Base-by-base conservation (phyloP, 2,797 vertebrate species). In the Catharus ustulatus region DNA sequence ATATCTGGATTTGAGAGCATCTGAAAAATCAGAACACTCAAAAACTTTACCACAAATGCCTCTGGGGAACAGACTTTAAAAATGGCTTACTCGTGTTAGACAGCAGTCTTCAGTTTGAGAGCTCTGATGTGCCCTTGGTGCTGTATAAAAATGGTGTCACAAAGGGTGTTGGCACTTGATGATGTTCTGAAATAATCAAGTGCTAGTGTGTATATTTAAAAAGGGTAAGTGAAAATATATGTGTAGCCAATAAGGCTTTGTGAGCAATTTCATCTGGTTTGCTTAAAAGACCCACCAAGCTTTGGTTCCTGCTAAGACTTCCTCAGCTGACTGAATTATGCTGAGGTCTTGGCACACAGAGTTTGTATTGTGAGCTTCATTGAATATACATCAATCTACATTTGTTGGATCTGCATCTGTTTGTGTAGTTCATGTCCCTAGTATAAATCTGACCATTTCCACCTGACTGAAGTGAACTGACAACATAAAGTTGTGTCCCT, bases 81-180 rank as follows among this genome's bases (percentile, higher is more conserved):
- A 92, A 40, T 26, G 15, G 36, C 22, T n/a, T 71, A 16, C 4
- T 74, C 0, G 0, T 3, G 10, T 73, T 71, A n/a, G 8, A 32
- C 9, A 23, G 38, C 32, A 49, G 14, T 76, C 11, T 79, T 63
- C 4, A 20, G 0, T 52, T 55, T 38, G 52, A 48, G 48, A 74
- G 59, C 30, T 55, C 40, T 64, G 11, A 10, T 12, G 17, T 57
- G 45, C 18, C 29, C 32, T 85, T 2, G 5, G 48, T 30, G 23
- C 10, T 80, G 22, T 36, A 2, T 38, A 23, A 42, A 15, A 46
- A 30, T 9, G 26, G 21, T 34, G 45, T 79, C 36, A n/a, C n/a
- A n/a, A n/a, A 73, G 22, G 38, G 15, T 54, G 13, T 32, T 43
- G 26, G 32, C 18, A 27, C 23, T 57, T 72, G 22, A 59, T 13